Evolutionary conservation across 53 echinoderm and acorn worm species (phyloP).

Genomic region (Holothuria leucospilota): DNA sequence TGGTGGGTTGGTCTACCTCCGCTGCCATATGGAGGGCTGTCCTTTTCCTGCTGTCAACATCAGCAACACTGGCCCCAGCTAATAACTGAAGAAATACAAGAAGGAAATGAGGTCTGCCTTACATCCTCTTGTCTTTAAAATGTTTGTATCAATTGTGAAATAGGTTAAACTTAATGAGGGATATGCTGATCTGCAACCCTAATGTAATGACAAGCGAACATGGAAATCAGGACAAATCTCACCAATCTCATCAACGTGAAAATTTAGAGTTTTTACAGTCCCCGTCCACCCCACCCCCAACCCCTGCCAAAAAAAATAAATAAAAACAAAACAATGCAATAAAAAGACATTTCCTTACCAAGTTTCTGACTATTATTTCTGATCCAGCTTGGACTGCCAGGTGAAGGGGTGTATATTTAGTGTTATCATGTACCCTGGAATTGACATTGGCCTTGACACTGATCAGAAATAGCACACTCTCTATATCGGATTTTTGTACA

Average conservation of each 20-base stretch:
- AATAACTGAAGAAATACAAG: conserved; percentile 67
- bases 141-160: no score
- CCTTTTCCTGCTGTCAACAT: conserved; percentile 81
- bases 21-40: conserved; percentile 90
- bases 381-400: conserved; percentile 94
- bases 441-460: conserved; percentile 94
- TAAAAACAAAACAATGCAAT: background rate
- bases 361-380: conserved; percentile 97
- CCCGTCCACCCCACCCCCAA: background rate
- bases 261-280: no score
- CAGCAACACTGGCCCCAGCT: conserved; percentile 91
- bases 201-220: no score
- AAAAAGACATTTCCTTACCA: conserved; percentile 66
- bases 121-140: no score
- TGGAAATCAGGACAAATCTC: no score
- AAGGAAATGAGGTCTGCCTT: background rate
- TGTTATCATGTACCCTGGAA: conserved; percentile 85
- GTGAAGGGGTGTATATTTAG: conserved; percentile 83
- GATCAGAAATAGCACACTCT: conserved; percentile 94
- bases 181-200: no score
- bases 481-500: conserved; percentile 96
- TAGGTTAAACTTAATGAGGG: no score
- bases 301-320: background rate
- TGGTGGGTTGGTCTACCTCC: conserved; percentile 72
- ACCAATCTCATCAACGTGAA: background rate